Evolutionary conservation across 2,797 vertebrate genomes (phyloP).

Genomic region (Darevskia nairensis): DNA sequence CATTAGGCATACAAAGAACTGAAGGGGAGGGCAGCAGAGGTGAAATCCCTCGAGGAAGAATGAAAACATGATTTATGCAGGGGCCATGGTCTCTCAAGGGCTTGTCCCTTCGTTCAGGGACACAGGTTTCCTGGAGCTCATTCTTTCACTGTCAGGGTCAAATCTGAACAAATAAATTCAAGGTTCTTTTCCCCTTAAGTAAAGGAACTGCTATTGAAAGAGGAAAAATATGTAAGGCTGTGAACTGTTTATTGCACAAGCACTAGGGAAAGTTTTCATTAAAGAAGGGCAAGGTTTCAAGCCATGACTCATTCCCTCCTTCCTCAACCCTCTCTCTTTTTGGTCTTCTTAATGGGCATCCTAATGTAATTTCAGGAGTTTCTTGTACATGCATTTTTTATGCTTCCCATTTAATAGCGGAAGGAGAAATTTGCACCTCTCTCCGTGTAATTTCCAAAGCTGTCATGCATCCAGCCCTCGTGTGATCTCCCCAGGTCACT

Average conservation of each 20-base stretch:
- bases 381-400: neutral
- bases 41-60: conserved; percentile 53
- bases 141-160: conserved; percentile 19
- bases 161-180: conserved; percentile 5
- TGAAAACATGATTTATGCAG: conserved; percentile 50
- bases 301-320: neutral
- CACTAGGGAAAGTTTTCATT: neutral
- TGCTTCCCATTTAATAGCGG: neutral
- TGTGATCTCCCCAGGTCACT: too few species aligned
- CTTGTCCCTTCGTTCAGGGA: conserved; percentile 42
- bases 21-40: conserved; percentile 40
- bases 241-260: neutral
- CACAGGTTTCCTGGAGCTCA: neutral
- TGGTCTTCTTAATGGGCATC: neutral
- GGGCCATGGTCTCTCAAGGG: conserved; percentile 14
- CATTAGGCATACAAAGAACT: conserved; percentile 31
- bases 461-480: neutral
- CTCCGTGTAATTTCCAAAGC: neutral
- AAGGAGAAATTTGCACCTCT: neutral
- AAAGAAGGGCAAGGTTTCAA: neutral
- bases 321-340: neutral
- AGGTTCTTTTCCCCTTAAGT: neutral
- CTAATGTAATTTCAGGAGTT: neutral
- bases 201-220: neutral
- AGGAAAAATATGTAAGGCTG: neutral